Evolutionary conservation across 2,888 invertebrate species (phyloP).

Genomic region (Unio pictorum): DNA sequence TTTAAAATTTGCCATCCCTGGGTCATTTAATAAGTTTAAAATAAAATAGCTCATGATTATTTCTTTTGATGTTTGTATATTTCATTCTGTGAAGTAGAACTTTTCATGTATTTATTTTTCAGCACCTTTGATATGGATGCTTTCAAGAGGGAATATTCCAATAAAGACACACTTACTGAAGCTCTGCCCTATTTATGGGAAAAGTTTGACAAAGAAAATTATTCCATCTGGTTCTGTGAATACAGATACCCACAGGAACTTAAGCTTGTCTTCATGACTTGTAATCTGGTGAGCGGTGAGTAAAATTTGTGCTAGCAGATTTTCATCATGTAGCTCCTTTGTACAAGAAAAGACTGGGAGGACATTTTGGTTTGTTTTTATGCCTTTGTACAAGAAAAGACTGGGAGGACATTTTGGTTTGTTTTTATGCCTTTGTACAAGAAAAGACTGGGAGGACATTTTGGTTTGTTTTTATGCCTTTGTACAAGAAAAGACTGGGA

Average conservation of each 20-base stretch:
- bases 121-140: conserved; percentile 95
- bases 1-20: neutral
- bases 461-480: no score
- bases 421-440: no score
- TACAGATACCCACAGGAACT: conserved; percentile 97
- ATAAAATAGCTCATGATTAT: no score
- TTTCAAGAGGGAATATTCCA: conserved; percentile 97
- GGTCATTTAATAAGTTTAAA: neutral
- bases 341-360: no score
- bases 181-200: conserved; percentile 99
- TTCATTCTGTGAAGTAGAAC: neutral
- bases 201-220: conserved; percentile 95
- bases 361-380: no score
- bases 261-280: conserved; percentile 95
- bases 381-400: no score
- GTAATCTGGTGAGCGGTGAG: conserved; percentile 93
- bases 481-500: no score
- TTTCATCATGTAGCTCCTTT: no score
- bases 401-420: no score
- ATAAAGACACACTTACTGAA: conserved; percentile 88
- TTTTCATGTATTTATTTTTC: conserved; percentile 66
- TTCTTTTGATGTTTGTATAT: no score
- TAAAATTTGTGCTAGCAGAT: conserved; percentile 5
- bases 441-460: no score
- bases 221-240: conserved; percentile 97